These are phyloP conservation scores for Arnoldichthys spilopterus DNA, from an alignment of 2,797 vertebrate species.

Conservation along the genomic window DNA sequence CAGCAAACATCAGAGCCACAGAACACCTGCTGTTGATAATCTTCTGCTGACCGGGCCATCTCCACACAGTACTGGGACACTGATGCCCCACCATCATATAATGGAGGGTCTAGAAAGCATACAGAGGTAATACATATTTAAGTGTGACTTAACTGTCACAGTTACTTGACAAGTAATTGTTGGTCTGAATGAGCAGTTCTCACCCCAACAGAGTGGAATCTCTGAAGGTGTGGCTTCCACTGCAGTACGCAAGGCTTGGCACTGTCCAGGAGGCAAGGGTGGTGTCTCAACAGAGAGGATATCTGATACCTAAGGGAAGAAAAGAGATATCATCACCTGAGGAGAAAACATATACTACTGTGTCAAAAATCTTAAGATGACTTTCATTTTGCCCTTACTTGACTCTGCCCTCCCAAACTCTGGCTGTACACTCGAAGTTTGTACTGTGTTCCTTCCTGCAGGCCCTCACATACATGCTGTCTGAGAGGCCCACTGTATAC, in stretches of 20 bases:
- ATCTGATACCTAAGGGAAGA: constrained; percentile 74
- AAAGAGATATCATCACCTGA: background rate
- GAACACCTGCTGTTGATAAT: constrained; percentile 63
- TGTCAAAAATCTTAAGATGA: background rate
- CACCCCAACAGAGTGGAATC: constrained; percentile 75
- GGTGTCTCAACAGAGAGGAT: constrained; percentile 70
- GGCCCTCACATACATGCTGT: constrained; percentile 76
- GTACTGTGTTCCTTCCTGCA: constrained; percentile 76
- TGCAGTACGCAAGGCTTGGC: constrained; percentile 58
- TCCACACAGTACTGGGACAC: constrained; percentile 70
- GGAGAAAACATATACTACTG: background rate
- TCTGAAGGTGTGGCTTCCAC: constrained; percentile 74
- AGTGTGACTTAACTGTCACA: background rate
- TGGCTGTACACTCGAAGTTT: constrained; percentile 75
- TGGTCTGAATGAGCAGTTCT: constrained; percentile 44
- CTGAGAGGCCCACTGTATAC: constrained; percentile 71
- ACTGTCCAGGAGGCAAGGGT: constrained; percentile 72
- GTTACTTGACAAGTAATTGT: background rate
- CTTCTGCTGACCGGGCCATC: constrained; percentile 64
- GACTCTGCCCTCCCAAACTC: constrained; percentile 76
- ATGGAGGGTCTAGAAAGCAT: constrained; percentile 65
- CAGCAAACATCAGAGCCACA: constrained; percentile 66
- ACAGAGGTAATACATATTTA: background rate
- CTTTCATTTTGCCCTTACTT: constrained; percentile 61
- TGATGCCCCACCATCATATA: constrained; percentile 69